Evolutionary conservation across 1,140 invertebrate genomes (phyloP), one percentile per base, ranked within the genome.

Genomic region (Chironomus tepperi): DNA sequence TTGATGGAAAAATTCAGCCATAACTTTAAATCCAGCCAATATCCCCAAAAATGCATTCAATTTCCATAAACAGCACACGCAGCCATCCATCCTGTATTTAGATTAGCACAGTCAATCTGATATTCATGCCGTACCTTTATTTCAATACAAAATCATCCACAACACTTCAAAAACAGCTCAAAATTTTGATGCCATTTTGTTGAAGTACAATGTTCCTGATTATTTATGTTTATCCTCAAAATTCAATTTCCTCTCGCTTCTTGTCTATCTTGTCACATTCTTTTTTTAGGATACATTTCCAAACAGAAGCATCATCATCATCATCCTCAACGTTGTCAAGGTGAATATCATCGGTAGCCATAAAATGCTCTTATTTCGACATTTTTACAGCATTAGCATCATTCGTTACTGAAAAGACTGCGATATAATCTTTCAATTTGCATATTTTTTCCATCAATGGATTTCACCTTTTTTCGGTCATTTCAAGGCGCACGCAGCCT

Each of bases 361-460:
- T 34, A 34, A 34, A 34, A 34, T 34, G 24, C 24, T 34, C 24
- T 34, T 34, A 34, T 34, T 34, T 34, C 24, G 24, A 34, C 24
- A 34, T 34, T 34, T 34, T 34, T 34, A 34, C 24, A 34, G 24
- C 24, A 34, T 34, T 34, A 34, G 24, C 24, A 34, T 34, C 24
- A 34, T 1, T 34, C 24, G 24, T 34, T 34, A 34, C 24, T n/a
- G n/a, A 15, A 47, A 57, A 57, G 15, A 70, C 15, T 21, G 65
- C 65, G 65, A 70, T 70, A 70, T 70, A 70, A 70, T 70, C 65
- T 19, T 70, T 70, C 65, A 70, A 70, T 70, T 70, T 70, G 65
- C 65, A 70, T 70, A 70, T 70, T 70, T 70, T 70, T 70, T 16
- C 18, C 16, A 70, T 70, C 65, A 70, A 70, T 70, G 65, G 18